phyloP scores from a whole-genome alignment of 2,888 invertebrate species.

The Chesias legatella region DNA sequence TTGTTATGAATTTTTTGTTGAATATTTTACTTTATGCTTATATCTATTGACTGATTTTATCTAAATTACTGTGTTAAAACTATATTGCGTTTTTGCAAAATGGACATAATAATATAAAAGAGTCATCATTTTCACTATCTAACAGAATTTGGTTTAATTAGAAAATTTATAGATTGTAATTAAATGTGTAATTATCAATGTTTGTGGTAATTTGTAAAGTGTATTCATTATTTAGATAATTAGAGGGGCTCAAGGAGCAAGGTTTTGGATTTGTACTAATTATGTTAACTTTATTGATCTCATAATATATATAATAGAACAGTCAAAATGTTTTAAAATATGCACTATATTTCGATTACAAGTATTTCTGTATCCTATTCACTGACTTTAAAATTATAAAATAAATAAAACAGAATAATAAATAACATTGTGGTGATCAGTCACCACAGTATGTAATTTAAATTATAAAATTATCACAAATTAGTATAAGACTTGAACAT shows the following conservation, averaged over 20 bases:
- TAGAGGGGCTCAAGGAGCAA: constrained; percentile 53
- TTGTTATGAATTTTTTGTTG: constrained; percentile 32
- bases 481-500: constrained; percentile 39
- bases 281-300: constrained; percentile 57
- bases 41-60: constrained; percentile 38
- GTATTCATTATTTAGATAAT: constrained; percentile 35
- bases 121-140: constrained; percentile 23
- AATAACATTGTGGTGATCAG: constrained; percentile 40
- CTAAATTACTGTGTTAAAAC: constrained; percentile 27
- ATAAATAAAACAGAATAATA: constrained; percentile 40
- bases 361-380: constrained; percentile 36
- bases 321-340: constrained; percentile 29
- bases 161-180: constrained; percentile 20
- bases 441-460: constrained; percentile 36
- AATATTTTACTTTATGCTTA: constrained; percentile 24
- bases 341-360: constrained; percentile 36
- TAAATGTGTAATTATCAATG: constrained; percentile 32
- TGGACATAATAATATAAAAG: background rate
- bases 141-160: constrained; percentile 18
- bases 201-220: constrained; percentile 47
- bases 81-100: constrained; percentile 18
- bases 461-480: constrained; percentile 32
- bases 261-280: constrained; percentile 41
- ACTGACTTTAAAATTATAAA: constrained; percentile 29
- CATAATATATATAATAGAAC: constrained; percentile 45